Percentiles rank a stretch among this genome's conserved stretches.
Evolutionary conservation across 2,113 vertebrate species (phyloP).

Genomic region (Chaetodon trifascialis): DNA sequence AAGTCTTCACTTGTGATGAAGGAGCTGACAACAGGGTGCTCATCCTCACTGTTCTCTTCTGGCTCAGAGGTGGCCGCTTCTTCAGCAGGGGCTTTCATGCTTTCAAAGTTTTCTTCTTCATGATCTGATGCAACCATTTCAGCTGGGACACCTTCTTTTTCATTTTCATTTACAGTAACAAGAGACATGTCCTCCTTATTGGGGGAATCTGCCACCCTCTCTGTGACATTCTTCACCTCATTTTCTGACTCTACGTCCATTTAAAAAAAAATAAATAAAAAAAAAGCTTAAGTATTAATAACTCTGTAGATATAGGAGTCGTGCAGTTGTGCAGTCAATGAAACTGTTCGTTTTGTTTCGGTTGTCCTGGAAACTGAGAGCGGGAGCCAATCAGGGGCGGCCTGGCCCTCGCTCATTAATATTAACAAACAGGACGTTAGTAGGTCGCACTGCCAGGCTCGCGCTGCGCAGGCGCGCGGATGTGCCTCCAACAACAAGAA

Average conservation of each 20-base stretch:
- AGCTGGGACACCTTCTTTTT: not conserved
- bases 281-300: too few relatives aligned
- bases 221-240: not conserved
- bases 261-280: too few relatives aligned
- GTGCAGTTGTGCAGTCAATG: not conserved
- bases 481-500: slow-evolving; percentile 84
- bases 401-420: slow-evolving; percentile 62
- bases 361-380: slow-evolving; percentile 79
- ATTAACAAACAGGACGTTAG: slow-evolving; percentile 75
- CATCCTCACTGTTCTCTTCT: not conserved
- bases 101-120: slow-evolving; percentile 5
- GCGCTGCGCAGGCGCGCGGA: slow-evolving; percentile 75
- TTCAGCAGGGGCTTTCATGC: not conserved
- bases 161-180: not conserved
- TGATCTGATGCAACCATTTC: not conserved
- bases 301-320: not conserved
- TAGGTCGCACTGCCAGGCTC: slow-evolving; percentile 29
- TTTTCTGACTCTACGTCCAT: slow-evolving; percentile 48
- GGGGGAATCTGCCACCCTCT: not conserved
- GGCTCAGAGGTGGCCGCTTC: slow-evolving; percentile 13
- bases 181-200: not conserved
- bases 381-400: slow-evolving; percentile 71
- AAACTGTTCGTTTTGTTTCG: slow-evolving; percentile 61
- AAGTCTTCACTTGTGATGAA: slow-evolving; percentile 1
- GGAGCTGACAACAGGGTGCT: not conserved